Conservation (phyloP, 2,888 invertebrate species). For the Pammene fasciana region DNA sequence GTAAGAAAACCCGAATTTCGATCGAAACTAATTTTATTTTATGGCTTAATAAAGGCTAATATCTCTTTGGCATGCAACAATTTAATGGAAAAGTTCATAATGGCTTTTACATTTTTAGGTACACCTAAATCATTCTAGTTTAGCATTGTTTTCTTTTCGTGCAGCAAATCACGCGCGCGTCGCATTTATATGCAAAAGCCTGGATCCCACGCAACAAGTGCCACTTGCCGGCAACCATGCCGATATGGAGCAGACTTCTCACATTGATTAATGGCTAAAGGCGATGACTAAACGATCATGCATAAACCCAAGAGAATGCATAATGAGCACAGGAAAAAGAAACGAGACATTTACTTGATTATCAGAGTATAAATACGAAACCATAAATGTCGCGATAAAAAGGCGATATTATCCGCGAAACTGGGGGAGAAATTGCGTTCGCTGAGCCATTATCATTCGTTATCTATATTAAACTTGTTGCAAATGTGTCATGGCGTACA, state of each 20-base stretch:
- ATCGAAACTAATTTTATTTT: no score
- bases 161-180: slow-evolving; percentile 65
- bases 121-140: slow-evolving; percentile 52
- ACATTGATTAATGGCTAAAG: slow-evolving; percentile 51
- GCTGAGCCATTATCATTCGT: slow-evolving; percentile 39
- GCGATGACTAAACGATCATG: slow-evolving; percentile 42
- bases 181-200: slow-evolving; percentile 63
- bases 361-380: slow-evolving; percentile 40
- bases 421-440: slow-evolving; percentile 41
- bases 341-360: slow-evolving; percentile 39
- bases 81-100: not conserved
- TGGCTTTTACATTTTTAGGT: slow-evolving; percentile 39
- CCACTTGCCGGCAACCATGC: slow-evolving; percentile 57
- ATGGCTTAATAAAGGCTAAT: not conserved
- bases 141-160: slow-evolving; percentile 55
- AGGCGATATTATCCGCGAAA: slow-evolving; percentile 39
- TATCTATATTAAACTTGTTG: slow-evolving; percentile 42
- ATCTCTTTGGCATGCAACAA: slow-evolving; percentile 8
- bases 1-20: no score
- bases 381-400: slow-evolving; percentile 44
- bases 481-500: slow-evolving; percentile 26
- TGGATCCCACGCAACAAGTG: slow-evolving; percentile 73
- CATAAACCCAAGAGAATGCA: slow-evolving; percentile 12
- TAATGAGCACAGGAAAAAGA: slow-evolving; percentile 24
- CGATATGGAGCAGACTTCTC: slow-evolving; percentile 31